Percentiles rank a stretch among this genome's conserved stretches.
Conservation (phyloP, 2,888 invertebrate species). For the Leptogaster cylindrica region DNA sequence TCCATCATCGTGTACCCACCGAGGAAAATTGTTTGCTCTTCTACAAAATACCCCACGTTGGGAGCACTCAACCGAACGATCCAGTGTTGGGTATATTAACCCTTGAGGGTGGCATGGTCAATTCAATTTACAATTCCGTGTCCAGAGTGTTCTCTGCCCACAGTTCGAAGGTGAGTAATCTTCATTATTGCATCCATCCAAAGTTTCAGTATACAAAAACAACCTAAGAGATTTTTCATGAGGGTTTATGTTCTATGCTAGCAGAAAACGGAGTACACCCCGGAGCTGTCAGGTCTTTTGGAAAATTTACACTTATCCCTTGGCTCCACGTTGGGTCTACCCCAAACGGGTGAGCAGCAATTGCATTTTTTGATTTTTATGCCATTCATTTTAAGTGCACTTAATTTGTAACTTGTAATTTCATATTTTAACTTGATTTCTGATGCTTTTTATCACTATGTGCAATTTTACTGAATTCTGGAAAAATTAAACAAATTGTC, state of each 20-base stretch:
- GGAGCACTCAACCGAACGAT: conserved; percentile 43
- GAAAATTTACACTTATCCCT: conserved; percentile 60
- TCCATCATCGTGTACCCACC: conserved; percentile 61
- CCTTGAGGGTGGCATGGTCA: conserved; percentile 62
- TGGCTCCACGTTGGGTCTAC: conserved; percentile 59
- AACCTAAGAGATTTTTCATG: not conserved
- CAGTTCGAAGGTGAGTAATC: conserved; percentile 56
- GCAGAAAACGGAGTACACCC: conserved; percentile 56
- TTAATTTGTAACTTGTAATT: too few species aligned
- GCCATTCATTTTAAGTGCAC: not conserved
- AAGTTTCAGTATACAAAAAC: not conserved
- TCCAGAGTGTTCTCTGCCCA: conserved; percentile 62
- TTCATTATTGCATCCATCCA: not conserved
- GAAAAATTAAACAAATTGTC: too few species aligned
- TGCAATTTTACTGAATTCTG: too few species aligned
- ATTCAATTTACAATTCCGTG: conserved; percentile 63
- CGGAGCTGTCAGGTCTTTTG: conserved; percentile 59
- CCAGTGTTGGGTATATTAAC: conserved; percentile 59
- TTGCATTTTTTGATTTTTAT: conserved; percentile 4
- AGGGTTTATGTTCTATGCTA: conserved; percentile 3
- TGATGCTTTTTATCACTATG: too few species aligned
- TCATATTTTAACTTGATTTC: too few species aligned
- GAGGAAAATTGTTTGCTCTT: conserved; percentile 60
- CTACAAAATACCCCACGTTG: conserved; percentile 62
- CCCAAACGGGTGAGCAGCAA: conserved; percentile 56